phyloP scores from a whole-genome alignment of 2,113 vertebrate species.

The Hippocampus abdominalis region DNA sequence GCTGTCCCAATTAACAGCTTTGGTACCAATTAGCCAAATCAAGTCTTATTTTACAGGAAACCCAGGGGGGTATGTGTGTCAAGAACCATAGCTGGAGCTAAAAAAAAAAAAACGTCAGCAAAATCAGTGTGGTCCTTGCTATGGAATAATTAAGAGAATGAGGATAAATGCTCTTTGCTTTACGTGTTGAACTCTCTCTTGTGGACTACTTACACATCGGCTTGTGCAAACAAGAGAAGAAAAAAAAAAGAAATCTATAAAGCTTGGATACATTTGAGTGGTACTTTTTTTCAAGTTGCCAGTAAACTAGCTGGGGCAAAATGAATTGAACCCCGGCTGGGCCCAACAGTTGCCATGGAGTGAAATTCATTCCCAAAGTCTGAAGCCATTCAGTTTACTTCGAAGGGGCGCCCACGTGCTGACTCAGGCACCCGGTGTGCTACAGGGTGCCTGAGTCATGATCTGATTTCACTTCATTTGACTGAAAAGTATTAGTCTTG shows the following conservation, averaged over 20 bases:
- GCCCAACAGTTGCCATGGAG: background rate
- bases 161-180: slow-evolving; percentile 39
- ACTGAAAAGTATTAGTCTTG: background rate
- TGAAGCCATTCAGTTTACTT: background rate
- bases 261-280: background rate
- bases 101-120: slow-evolving; percentile 25
- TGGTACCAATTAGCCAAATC: slow-evolving; percentile 71
- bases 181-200: slow-evolving; percentile 16
- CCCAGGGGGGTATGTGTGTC: slow-evolving; percentile 54
- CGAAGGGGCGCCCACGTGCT: background rate
- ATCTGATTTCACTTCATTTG: background rate
- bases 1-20: slow-evolving; percentile 67
- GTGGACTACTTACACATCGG: slow-evolving; percentile 2
- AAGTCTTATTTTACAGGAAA: slow-evolving; percentile 53
- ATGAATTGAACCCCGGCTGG: background rate
- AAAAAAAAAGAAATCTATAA: background rate
- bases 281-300: background rate
- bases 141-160: slow-evolving; percentile 35
- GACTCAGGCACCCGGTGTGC: background rate
- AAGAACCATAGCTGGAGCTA: slow-evolving; percentile 39
- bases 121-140: slow-evolving; percentile 23
- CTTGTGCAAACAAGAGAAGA: background rate
- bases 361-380: background rate
- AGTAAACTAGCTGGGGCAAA: background rate
- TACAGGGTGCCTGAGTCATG: background rate